Conservation (phyloP, 2,888 invertebrate genomes). For the Drosophila gaucha region DNA sequence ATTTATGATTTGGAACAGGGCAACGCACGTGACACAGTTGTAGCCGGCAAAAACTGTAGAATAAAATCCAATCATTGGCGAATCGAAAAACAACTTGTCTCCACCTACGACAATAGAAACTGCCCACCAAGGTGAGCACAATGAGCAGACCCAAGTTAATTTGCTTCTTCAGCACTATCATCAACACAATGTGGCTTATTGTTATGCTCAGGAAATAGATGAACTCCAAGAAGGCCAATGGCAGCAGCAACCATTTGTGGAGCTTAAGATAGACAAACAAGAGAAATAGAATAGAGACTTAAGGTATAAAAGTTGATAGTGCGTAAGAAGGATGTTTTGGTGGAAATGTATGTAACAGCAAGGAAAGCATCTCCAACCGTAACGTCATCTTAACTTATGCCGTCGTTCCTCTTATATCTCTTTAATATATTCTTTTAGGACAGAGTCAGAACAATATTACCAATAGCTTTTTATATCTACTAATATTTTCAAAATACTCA, state of each 20-base stretch:
- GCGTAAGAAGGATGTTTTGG: no score
- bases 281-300: no score
- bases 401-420: no score
- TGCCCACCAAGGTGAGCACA: constrained; percentile 78
- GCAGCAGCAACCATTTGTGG: constrained; percentile 76
- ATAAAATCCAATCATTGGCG: neutral
- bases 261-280: constrained; percentile 71
- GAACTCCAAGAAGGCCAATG: constrained; percentile 76
- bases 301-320: no score
- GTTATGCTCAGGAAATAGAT: constrained; percentile 55
- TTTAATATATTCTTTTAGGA: no score
- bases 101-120: constrained; percentile 81
- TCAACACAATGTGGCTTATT: constrained; percentile 73
- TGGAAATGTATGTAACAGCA: no score
- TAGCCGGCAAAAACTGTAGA: constrained; percentile 80
- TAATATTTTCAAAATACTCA: no score
- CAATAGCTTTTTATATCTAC: no score
- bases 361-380: no score
- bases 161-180: constrained; percentile 74
- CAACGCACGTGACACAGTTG: constrained; percentile 77
- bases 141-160: constrained; percentile 79
- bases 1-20: constrained; percentile 81
- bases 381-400: no score
- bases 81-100: rapidly evolving
- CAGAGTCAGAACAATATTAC: no score